Base-by-base conservation (phyloP, 2,888 invertebrate species). In the Yponomeuta evonymella region DNA sequence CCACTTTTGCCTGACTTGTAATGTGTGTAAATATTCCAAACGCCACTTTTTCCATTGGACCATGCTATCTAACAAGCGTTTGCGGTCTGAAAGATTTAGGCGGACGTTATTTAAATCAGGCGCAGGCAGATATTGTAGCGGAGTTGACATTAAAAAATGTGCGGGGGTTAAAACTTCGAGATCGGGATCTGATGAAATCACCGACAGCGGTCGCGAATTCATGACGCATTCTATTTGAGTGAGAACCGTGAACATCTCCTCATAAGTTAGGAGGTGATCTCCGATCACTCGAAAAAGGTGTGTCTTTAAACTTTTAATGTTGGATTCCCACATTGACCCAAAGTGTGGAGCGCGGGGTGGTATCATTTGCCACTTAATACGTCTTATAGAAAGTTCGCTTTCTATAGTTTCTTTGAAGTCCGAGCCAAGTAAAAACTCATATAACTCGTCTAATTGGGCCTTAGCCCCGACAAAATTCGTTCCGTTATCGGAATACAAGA, bases 41-140 rank as follows among this genome's bases (percentile, higher is more conserved):
- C 29, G 67, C 72, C 72, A 72, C 33, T 67, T 62, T n/a, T 72
- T 71, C 72, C 72, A 71, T 63, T 70, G 67, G 11, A 71, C 67
- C 36, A 72, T n/a, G 6, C 48, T 10, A 30, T 72, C 70, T 9
- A 72, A 10, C 33, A n/a, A n/a, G n/a, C n/a, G n/a, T n/a, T n/a
- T n/a, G n/a, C n/a, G n/a, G n/a, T n/a, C n/a, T n/a, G n/a, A n/a
- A n/a, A n/a, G n/a, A n/a, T n/a, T 33, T 33, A 33, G 2, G 33
- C 33, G 33, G 33, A 33, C 71, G 48, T 6, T 43, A 15, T 63
- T 5, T 5, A 71, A 65, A n/a, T 64, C 65, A 15, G 29, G 12
- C 8, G 48, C 43, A n/a, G 69, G 67, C 9, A 68, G 48, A 33
- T 12, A 29, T 63, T 71, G 33, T 29, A 69, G 33, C n/a, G 69